These are phyloP conservation scores for Hydrochoerus hydrochaeris DNA, from an alignment of 2,113 vertebrate genomes.

Conservation along the genomic window DNA sequence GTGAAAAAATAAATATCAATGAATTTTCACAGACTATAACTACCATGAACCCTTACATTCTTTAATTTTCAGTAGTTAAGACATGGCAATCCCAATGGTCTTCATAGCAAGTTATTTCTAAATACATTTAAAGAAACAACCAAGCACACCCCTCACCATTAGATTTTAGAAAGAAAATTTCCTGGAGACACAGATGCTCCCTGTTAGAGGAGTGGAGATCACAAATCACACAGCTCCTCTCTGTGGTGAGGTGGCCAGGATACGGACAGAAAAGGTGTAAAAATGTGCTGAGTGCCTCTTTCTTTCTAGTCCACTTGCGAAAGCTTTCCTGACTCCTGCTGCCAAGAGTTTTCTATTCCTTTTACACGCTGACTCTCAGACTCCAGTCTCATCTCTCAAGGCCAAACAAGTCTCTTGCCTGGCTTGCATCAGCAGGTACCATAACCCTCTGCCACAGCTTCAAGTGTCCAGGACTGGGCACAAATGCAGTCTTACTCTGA, in stretches of 20 bases:
- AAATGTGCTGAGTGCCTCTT: too few species aligned
- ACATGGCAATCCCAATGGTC: not conserved
- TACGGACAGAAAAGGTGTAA: too few species aligned
- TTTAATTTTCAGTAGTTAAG: not conserved
- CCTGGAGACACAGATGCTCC: not conserved
- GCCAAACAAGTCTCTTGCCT: rapidly evolving
- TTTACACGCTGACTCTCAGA: too few species aligned
- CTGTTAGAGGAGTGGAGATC: not conserved
- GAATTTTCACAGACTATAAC: not conserved
- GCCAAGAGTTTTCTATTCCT: not conserved
- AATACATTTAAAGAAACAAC: not conserved
- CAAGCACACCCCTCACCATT: not conserved
- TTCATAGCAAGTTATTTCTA: not conserved
- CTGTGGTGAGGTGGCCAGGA: rapidly evolving
- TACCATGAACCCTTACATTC: not conserved
- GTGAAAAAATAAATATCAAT: not conserved
- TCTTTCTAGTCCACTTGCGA: too few species aligned
- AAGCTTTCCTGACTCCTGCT: not conserved
- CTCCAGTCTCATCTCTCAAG: rapidly evolving
- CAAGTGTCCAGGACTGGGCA: not conserved
- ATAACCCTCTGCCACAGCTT: too few species aligned
- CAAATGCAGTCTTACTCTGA: not conserved
- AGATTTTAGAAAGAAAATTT: not conserved
- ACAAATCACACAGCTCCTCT: not conserved
- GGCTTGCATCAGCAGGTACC: not conserved